phyloP scores from a whole-genome alignment of 2,888 invertebrate genomes.

The Agonum fuliginosum region DNA sequence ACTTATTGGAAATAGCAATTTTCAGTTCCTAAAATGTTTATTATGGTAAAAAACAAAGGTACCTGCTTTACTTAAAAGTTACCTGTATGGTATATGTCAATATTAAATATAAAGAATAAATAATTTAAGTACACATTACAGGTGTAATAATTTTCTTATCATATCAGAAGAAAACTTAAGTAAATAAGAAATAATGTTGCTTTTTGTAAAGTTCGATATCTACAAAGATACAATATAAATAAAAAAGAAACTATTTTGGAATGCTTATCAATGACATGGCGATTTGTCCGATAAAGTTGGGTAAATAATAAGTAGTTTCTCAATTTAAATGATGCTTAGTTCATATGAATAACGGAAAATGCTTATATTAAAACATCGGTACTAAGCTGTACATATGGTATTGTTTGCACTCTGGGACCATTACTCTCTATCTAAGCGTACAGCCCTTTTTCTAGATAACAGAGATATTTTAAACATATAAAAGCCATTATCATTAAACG shows the following conservation, averaged over 20 bases:
- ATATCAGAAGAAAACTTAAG: conserved; percentile 5
- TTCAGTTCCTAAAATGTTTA: background rate
- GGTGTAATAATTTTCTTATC: conserved; percentile 25
- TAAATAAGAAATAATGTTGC: background rate
- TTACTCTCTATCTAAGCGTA: conserved; percentile 48
- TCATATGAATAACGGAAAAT: conserved; percentile 13
- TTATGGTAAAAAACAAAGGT: background rate
- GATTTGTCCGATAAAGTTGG: background rate
- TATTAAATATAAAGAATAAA: background rate
- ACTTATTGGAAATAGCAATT: background rate
- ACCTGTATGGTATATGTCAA: background rate
- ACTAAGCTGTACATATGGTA: conserved; percentile 41
- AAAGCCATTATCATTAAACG: conserved; percentile 56
- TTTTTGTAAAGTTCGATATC: background rate
- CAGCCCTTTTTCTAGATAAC: conserved; percentile 49
- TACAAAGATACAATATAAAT: background rate
- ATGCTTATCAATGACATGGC: background rate
- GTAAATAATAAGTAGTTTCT: too few relatives aligned
- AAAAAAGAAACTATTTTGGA: background rate
- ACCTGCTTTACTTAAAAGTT: too few relatives aligned
- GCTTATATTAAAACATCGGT: conserved; percentile 3
- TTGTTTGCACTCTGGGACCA: conserved; percentile 50
- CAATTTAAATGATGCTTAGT: too few relatives aligned
- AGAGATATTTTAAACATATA: conserved; percentile 56
- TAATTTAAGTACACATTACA: conserved; percentile 12